Percentiles rank a stretch among this genome's conserved stretches.
phyloP scores from a whole-genome alignment of 2,113 vertebrate genomes.

The Mesoclemmys tuberculata region DNA sequence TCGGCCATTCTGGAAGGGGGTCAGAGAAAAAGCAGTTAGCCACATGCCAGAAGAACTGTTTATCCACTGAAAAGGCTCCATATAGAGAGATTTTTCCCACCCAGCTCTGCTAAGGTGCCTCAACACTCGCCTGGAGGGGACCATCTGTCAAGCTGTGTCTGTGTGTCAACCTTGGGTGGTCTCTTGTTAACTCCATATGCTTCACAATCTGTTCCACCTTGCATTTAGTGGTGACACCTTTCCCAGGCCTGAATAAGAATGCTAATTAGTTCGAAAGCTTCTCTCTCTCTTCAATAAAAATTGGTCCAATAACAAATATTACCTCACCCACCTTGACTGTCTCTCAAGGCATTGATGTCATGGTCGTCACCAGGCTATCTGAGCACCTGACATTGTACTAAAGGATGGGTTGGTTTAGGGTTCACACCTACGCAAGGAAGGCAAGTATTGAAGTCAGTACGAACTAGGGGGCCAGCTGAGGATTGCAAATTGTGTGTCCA shows the following conservation, averaged over 20 bases:
- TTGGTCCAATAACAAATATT: no score
- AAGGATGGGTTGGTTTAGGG: not conserved
- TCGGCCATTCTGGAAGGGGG: constrained; percentile 50
- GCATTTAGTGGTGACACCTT: no score
- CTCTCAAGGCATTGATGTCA: not conserved
- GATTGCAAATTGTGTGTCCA: not conserved
- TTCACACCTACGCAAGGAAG: not conserved
- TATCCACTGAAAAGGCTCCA: not conserved
- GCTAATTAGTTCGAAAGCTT: no score
- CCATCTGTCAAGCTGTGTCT: not conserved
- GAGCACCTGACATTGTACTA: not conserved
- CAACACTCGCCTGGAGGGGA: not conserved
- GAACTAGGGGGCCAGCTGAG: not conserved
- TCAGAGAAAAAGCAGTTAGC: not conserved
- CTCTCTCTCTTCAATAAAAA: no score
- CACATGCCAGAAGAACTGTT: not conserved
- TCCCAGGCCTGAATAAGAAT: no score
- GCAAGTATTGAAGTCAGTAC: not conserved
- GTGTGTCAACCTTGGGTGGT: not conserved
- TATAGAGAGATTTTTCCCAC: not conserved
- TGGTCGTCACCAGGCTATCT: not conserved
- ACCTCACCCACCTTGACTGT: no score
- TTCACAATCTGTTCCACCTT: not conserved
- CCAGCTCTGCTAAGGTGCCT: not conserved
- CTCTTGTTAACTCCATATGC: not conserved